A percentile compares a stretch with the other conserved stretches of the same genome.
These are phyloP conservation scores for Chaunax sp. DNA, from an alignment of 2,797 vertebrate genomes.

Conservation along the genomic window DNA sequence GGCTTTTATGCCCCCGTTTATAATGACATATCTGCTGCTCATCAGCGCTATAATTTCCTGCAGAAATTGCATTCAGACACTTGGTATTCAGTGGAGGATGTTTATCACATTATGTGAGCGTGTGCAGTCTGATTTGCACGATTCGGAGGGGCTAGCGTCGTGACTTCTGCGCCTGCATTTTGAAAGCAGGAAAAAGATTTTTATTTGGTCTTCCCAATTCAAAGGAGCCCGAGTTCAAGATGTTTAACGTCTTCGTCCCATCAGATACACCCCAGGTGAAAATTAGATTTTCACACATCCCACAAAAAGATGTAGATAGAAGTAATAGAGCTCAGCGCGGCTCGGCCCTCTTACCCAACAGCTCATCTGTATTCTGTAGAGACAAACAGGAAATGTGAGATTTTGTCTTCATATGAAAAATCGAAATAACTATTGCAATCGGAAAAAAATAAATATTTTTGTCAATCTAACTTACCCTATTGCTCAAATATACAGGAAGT, in stretches of 20 bases:
- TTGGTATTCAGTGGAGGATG: conserved; percentile 75
- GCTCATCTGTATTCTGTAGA: conserved; percentile 53
- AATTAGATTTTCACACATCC: conserved; percentile 65
- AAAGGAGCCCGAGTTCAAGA: conserved; percentile 50
- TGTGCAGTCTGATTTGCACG: conserved; percentile 76
- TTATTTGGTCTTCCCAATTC: conserved; percentile 46
- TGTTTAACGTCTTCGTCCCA: conserved; percentile 54
- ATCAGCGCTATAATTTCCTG: conserved; percentile 76
- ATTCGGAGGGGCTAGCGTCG: conserved; percentile 60
- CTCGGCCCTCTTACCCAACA: conserved; percentile 20
- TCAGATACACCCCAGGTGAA: conserved; percentile 46
- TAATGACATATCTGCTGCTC: conserved; percentile 69
- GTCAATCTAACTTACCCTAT: too few relatives aligned
- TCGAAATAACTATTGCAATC: not conserved
- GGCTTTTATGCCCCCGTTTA: conserved; percentile 66
- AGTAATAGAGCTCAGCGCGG: conserved; percentile 41
- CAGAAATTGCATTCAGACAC: conserved; percentile 72
- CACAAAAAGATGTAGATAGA: conserved; percentile 48
- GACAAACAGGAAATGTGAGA: conserved; percentile 27
- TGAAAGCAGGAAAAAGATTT: conserved; percentile 61
- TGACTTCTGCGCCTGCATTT: conserved; percentile 57
- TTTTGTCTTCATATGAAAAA: too few relatives aligned
- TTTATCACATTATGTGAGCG: conserved; percentile 77
- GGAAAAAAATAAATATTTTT: too few relatives aligned
- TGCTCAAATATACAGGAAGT: too few relatives aligned